Percentiles rank a stretch among this genome's conserved stretches.
phyloP scores from a whole-genome alignment of 2,888 invertebrate species.

The Dexiosoma caninum region DNA sequence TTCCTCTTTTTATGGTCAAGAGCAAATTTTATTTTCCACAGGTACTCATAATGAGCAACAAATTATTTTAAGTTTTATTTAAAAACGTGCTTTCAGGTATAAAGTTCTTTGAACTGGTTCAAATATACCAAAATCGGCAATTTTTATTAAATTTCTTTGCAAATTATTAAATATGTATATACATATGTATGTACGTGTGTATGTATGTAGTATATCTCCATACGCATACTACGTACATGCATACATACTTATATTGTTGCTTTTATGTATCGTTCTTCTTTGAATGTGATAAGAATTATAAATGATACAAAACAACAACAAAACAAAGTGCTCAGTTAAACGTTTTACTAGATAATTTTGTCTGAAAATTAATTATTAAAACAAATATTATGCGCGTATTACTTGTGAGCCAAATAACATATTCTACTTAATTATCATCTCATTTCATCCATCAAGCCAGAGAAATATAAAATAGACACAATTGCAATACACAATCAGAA shows the following conservation, averaged over 20 bases:
- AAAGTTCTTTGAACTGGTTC: conserved; percentile 55
- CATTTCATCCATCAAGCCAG: conserved; percentile 4
- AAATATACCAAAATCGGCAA: conserved; percentile 30
- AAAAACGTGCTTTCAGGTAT: background rate
- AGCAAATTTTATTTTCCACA: too few species aligned
- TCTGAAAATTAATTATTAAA: conserved; percentile 50
- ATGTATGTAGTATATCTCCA: background rate
- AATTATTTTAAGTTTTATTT: conserved; percentile 33
- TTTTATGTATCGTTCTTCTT: background rate
- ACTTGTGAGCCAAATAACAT: background rate
- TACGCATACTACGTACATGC: too few species aligned
- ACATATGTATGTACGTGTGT: background rate
- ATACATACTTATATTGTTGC: background rate
- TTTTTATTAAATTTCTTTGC: background rate
- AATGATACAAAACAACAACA: conserved; percentile 12
- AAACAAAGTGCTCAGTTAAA: conserved; percentile 21
- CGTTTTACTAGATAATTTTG: conserved; percentile 49
- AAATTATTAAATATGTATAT: background rate
- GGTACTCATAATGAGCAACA: too few species aligned
- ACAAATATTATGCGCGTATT: background rate
- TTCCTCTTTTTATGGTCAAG: conserved; percentile 14
- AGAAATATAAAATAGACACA: background rate
- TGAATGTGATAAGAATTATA: conserved; percentile 40
- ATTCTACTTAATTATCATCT: conserved; percentile 28
- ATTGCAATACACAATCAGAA: background rate